A percentile compares a stretch with the other conserved stretches of the same genome.
These are phyloP conservation scores for Chondrilla cf. caribensis DNA, from an alignment of 37 sponge, comb jelly and placozoan species.

Conservation along the genomic window DNA sequence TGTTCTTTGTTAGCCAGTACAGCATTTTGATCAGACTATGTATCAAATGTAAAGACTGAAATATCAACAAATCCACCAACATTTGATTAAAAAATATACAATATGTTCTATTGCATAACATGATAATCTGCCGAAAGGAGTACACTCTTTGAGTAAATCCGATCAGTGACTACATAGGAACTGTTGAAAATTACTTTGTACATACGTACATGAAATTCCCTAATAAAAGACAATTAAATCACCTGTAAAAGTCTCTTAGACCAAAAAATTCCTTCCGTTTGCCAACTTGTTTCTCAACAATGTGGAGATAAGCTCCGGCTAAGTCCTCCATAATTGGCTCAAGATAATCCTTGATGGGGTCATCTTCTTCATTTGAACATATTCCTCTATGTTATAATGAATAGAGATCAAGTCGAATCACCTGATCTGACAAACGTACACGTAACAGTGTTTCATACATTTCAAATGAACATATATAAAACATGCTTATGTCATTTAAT, in stretches of 20 bases:
- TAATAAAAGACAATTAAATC: neutral
- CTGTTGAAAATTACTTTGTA: neutral
- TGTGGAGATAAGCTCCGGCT: conserved; percentile 67
- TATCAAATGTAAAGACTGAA: no score
- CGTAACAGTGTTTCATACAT: no score
- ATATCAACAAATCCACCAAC: no score
- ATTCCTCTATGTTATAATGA: conserved; percentile 32
- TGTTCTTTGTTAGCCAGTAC: conserved; percentile 62
- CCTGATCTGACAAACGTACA: no score
- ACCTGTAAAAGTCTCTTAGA: conserved; percentile 94
- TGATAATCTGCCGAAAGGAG: no score
- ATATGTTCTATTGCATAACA: no score
- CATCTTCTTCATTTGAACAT: conserved; percentile 54
- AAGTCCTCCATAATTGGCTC: conserved; percentile 46
- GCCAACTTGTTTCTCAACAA: conserved; percentile 29
- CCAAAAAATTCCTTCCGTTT: conserved; percentile 87
- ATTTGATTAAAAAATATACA: no score
- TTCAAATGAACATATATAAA: neutral
- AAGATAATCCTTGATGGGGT: conserved; percentile 35
- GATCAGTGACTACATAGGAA: no score
- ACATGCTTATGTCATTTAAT: no score
- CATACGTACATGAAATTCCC: neutral
- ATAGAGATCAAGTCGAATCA: neutral
- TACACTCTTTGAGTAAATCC: no score
- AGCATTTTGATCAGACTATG: conserved; percentile 93